Conservation (phyloP, 2,797 vertebrate genomes). For the Enteromius treurensis region DNA sequence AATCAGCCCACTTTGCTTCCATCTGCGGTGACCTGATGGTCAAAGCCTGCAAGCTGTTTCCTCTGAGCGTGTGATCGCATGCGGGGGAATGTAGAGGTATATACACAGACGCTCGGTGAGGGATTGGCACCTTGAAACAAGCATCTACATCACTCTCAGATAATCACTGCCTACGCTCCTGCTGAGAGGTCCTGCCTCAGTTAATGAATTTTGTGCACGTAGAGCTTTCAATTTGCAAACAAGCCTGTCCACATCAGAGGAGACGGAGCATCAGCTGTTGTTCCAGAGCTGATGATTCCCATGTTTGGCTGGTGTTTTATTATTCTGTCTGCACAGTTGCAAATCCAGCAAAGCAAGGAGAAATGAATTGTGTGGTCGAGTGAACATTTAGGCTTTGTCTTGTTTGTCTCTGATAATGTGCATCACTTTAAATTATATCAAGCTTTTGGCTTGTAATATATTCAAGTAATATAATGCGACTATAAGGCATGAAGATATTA, state of each 20-base stretch:
- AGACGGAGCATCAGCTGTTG: conserved; percentile 3
- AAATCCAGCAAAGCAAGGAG: conserved; percentile 13
- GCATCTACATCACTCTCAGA: conserved; percentile 17
- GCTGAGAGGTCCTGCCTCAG: conserved; percentile 30
- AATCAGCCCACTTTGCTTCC: conserved; percentile 27
- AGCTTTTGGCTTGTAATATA: no score
- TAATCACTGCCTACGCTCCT: conserved; percentile 40
- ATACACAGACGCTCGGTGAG: conserved; percentile 10
- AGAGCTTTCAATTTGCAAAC: conserved; percentile 49
- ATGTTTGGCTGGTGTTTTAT: conserved; percentile 28
- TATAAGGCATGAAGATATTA: not conserved
- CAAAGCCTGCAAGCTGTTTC: not conserved
- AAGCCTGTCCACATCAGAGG: conserved; percentile 23
- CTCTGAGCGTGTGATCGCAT: conserved; percentile 12
- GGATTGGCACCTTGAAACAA: conserved; percentile 14
- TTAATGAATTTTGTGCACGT: conserved; percentile 37
- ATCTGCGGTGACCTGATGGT: conserved; percentile 25
- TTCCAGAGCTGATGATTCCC: conserved; percentile 33
- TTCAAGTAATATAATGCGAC: not conserved
- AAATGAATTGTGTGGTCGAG: not conserved
- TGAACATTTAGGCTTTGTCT: not conserved
- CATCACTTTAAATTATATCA: not conserved
- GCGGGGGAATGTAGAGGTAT: not conserved
- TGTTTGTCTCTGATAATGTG: conserved; percentile 9
- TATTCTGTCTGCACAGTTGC: conserved; percentile 18